A percentile compares a stretch with the other conserved stretches of the same genome.
Conservation (phyloP, 2,888 invertebrate species). For the Merodon equestris region DNA sequence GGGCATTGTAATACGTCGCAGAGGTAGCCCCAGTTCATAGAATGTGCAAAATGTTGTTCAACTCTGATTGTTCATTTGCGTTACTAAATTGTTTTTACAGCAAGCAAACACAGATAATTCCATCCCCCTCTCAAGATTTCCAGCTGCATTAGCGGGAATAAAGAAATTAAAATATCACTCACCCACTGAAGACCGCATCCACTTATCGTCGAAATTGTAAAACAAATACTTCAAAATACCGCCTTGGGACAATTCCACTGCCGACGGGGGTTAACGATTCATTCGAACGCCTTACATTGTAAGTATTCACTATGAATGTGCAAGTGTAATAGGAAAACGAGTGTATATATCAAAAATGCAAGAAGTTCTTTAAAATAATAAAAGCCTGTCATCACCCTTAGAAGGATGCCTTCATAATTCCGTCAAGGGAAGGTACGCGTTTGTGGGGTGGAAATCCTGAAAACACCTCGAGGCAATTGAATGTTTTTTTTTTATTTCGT, state of each 20-base stretch:
- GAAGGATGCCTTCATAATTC: constrained; percentile 51
- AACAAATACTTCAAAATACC: constrained; percentile 62
- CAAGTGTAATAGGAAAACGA: constrained; percentile 33
- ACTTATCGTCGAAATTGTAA: constrained; percentile 50
- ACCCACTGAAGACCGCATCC: constrained; percentile 33
- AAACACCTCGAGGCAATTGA: constrained; percentile 40
- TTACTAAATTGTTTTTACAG: constrained; percentile 47
- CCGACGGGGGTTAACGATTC: constrained; percentile 14
- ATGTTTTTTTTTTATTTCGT: constrained; percentile 33
- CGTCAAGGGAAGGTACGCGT: constrained; percentile 38
- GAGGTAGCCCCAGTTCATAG: too few species aligned
- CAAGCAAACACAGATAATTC: constrained; percentile 49
- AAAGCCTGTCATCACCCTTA: constrained; percentile 25
- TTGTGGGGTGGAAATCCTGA: constrained; percentile 54
- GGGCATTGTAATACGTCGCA: too few species aligned
- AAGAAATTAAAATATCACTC: constrained; percentile 58
- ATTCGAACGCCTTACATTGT: constrained; percentile 13
- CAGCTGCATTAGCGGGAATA: constrained; percentile 65
- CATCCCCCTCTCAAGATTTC: constrained; percentile 41
- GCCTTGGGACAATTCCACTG: constrained; percentile 45
- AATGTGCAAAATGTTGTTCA: constrained; percentile 17
- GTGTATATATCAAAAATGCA: constrained; percentile 11
- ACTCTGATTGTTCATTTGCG: constrained; percentile 20
- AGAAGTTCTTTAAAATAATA: constrained; percentile 57
- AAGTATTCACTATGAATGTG: constrained; percentile 46